Conservation (phyloP, 2,797 vertebrate genomes). For the Chiroxiphia lanceolata region DNA sequence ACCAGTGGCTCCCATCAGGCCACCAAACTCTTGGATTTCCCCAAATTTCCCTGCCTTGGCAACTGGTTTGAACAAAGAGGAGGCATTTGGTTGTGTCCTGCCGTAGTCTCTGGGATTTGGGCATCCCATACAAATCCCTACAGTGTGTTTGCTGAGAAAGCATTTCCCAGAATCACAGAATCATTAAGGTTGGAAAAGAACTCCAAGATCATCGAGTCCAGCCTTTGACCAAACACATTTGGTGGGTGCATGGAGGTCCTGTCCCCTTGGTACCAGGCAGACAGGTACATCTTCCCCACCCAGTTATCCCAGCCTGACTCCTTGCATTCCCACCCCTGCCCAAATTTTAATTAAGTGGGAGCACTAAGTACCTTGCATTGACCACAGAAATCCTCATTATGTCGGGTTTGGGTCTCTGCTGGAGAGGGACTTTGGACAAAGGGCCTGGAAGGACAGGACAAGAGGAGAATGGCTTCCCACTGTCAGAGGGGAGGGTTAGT, state of each 20-base stretch:
- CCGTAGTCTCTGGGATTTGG: neutral
- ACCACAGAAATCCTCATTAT: too few relatives aligned
- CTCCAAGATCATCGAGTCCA: neutral
- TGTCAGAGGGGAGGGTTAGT: neutral
- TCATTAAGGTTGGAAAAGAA: neutral
- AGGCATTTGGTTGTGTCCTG: neutral
- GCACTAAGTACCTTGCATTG: neutral
- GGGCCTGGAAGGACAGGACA: too few relatives aligned
- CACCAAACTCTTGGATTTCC: neutral
- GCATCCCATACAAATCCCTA: neutral
- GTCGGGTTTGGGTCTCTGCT: neutral
- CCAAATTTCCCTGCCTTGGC: neutral
- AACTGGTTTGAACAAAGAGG: neutral
- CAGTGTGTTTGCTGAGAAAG: neutral
- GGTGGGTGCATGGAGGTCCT: neutral
- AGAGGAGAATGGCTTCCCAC: neutral
- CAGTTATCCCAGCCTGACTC: neutral
- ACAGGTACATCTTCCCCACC: rapidly evolving
- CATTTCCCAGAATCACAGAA: neutral
- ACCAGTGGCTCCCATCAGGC: rapidly evolving
- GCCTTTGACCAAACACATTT: too few relatives aligned
- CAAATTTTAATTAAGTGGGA: neutral
- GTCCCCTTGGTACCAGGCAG: rapidly evolving
- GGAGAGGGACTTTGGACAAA: too few relatives aligned
- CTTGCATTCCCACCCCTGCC: neutral